Conservation (phyloP, 2,113 vertebrate genomes). For the Takifugu flavidus region DNA sequence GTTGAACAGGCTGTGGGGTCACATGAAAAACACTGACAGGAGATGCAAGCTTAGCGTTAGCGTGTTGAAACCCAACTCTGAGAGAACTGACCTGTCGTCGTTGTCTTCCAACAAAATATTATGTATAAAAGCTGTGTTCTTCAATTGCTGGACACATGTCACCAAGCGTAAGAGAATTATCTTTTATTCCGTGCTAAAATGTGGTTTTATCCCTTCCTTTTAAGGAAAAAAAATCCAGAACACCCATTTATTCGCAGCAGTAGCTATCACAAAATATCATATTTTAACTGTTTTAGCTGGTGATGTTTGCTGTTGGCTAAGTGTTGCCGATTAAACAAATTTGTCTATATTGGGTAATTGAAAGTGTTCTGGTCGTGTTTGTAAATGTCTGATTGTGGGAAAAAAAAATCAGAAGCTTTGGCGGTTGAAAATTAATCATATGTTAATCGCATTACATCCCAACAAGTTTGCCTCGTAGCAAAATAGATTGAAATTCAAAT, state of each 20-base stretch:
- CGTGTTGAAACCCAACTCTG: too few species aligned
- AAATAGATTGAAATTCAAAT: constrained; percentile 48
- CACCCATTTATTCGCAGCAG: too few species aligned
- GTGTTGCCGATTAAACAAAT: constrained; percentile 26
- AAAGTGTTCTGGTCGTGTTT: constrained; percentile 3
- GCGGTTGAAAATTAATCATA: constrained; percentile 20
- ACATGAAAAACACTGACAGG: not conserved
- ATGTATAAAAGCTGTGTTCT: too few species aligned
- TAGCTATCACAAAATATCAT: not conserved
- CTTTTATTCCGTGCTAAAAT: too few species aligned
- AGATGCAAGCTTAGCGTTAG: constrained; percentile 1
- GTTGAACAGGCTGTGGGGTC: not conserved
- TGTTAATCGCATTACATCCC: constrained; percentile 36
- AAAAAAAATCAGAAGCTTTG: constrained; percentile 6
- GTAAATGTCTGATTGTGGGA: constrained; percentile 27
- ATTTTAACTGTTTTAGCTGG: constrained; percentile 11
- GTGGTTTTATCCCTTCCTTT: too few species aligned
- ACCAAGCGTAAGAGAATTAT: constrained; percentile 15
- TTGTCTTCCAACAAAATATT: too few species aligned
- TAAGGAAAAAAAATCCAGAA: too few species aligned
- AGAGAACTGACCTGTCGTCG: too few species aligned
- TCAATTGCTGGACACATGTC: not conserved
- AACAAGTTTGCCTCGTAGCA: constrained; percentile 24
- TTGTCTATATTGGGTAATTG: constrained; percentile 36
- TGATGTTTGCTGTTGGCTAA: constrained; percentile 1